Base-by-base conservation (phyloP, 2,888 invertebrate genomes). In the Sturmia bella region DNA sequence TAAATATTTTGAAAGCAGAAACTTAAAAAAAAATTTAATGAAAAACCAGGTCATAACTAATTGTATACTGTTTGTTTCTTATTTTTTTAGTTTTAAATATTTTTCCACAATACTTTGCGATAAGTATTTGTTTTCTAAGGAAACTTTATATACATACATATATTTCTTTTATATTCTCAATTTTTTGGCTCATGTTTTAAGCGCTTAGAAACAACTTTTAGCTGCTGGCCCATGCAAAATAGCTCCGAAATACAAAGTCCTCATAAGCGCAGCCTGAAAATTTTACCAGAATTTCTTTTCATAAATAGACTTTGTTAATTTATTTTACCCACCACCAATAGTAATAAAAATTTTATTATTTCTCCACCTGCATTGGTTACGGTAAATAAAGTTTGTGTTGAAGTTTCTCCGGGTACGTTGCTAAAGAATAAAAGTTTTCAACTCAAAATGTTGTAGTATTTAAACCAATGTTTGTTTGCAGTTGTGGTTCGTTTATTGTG, bases 361-460 rank as follows among this genome's bases (percentile, higher is more conserved):
- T 43, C 32, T 54, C 19, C 32, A 61, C 52, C 72, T 41, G 32
- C 17, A 19, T 5, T 64, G 52, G 63, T 63, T 64, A 74, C 54
- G 64, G 45, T 48, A 56, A 63, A 63, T 64, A 73, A 74, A 74
- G 63, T 74, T 64, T 74, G 24, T 13, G 45, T 32, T 41, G 32
- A 64, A 32, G 12, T 48, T 64, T 48, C 19, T 9, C 45, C 48
- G 45, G 12, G 9, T 19, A 43, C 63, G 27, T 52, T 61, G 12
- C 12, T 27, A 9, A n/a, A 32, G 6, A 41, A 52, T 43, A 2
- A 61, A 63, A 21, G 63, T 64, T 54, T 63, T 24, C 32, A 32
- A 7, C 19, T 9, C 4, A 19, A n/a, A 54, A 2, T 27, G 27
- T 32, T 32, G 48, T 13, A 4, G 43, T 12, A 19, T 63, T 48